Conservation (phyloP, 2,888 invertebrate species). For the Tyria jacobaeae region DNA sequence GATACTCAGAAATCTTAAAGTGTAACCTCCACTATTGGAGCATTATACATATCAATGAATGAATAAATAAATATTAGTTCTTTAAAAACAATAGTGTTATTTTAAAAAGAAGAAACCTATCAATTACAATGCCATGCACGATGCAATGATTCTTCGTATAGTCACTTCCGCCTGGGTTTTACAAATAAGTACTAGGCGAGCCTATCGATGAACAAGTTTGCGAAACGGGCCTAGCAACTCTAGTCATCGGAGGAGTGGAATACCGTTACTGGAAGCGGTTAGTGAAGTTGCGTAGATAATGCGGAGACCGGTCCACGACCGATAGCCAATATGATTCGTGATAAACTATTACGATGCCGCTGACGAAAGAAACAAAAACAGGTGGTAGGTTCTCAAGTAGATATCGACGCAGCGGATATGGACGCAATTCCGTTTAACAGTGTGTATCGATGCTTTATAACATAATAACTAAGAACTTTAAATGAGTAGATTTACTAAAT, state of each 20-base stretch:
- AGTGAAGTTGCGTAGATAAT: conserved; percentile 74
- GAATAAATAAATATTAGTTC: conserved; percentile 59
- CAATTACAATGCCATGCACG: conserved; percentile 33
- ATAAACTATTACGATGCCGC: conserved; percentile 60
- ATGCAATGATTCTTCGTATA: conserved; percentile 41
- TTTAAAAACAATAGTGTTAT: conserved; percentile 27
- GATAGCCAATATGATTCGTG: conserved; percentile 61
- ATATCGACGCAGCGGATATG: conserved; percentile 27
- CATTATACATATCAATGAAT: conserved; percentile 46
- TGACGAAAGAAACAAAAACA: conserved; percentile 56
- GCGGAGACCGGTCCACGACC: conserved; percentile 70
- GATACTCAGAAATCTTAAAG: conserved; percentile 52
- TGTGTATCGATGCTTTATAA: not conserved
- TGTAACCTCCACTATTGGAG: conserved; percentile 48
- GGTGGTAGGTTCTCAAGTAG: conserved; percentile 39
- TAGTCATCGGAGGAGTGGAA: conserved; percentile 63
- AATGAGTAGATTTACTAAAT: no score
- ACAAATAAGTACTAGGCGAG: conserved; percentile 63
- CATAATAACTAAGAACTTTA: conserved; percentile 1
- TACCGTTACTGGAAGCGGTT: conserved; percentile 78
- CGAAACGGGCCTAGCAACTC: conserved; percentile 68
- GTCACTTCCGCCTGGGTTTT: conserved; percentile 62
- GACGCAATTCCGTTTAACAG: conserved; percentile 6
- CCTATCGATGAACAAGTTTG: conserved; percentile 71
- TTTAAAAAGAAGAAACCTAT: conserved; percentile 20